Base-by-base conservation (phyloP, 1,140 invertebrate species). In the Callitettix versicolor region DNA sequence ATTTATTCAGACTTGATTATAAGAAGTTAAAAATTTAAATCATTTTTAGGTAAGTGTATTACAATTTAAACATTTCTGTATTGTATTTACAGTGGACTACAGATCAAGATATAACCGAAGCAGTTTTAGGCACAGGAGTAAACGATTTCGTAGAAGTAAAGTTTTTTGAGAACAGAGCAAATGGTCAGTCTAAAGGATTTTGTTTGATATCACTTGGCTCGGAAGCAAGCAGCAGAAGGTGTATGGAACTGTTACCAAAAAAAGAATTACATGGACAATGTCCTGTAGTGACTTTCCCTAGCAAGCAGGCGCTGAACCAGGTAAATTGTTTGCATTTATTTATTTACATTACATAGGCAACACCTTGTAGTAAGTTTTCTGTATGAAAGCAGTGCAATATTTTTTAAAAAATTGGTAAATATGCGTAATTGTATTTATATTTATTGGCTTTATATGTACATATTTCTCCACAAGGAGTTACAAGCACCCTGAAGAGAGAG, bases 81-180 rank as follows among this genome's bases (percentile, higher is more conserved):
- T n/a, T n/a, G n/a, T n/a, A n/a, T n/a, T n/a, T n/a, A 73, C 71
- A 95, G 91, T 99, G 95, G 95, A 97, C 95, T 38, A 98, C 93
- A 53, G 95, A 98, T 74, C 85, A 94, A 73, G 93, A 98, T 69
- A 86, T 99, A 44, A 83, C 85, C 26, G 88, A 95, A 74, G 83
- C 88, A 2, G 79, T 97, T 53, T 77, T 80, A 46, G 82, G 82
- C 58, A 76, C 97, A 60, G 95, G 95, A 18, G 86, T 98, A 2
- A 81, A 76, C 56, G 97, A 99, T 71, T 85, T 99, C 61, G 77
- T 95, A 59, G 97, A 99, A 69, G 92, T 99, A 12, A 98, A 98
- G 73, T 99, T 99, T 73, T 97, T 98, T 76, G 96, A 99, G 73
- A 99, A 99, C 74, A 81, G 96, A 63, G 89, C 91, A 11, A 99